Conservation (phyloP, 2,113 vertebrate species). For the Sebastes fasciatus region DNA sequence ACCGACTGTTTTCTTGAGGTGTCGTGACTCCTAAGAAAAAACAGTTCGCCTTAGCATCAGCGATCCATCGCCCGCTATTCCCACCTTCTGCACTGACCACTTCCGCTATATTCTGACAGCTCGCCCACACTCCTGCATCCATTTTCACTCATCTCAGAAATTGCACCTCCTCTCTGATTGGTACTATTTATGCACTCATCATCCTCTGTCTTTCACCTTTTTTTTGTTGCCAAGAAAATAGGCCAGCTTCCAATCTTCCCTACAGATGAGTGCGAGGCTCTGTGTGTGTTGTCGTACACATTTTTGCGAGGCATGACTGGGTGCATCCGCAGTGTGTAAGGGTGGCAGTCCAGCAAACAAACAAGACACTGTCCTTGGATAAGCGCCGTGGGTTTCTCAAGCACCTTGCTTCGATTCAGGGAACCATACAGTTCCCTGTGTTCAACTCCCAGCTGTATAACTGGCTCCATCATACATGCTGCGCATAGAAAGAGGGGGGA, state of each 20-base stretch:
- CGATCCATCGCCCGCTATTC: slow-evolving; percentile 22
- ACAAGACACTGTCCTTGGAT: slow-evolving; percentile 61
- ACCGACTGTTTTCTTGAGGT: neutral
- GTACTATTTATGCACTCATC: slow-evolving; percentile 37
- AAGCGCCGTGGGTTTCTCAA: slow-evolving; percentile 53
- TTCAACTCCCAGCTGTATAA: slow-evolving; percentile 76
- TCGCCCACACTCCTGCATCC: slow-evolving; percentile 25
- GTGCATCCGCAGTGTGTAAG: neutral
- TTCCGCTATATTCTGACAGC: slow-evolving; percentile 32
- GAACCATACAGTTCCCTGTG: slow-evolving; percentile 68
- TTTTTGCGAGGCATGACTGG: neutral
- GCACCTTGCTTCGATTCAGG: slow-evolving; percentile 53
- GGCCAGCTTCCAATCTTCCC: neutral
- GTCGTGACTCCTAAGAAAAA: neutral
- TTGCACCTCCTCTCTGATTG: slow-evolving; percentile 39
- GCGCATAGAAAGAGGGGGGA: slow-evolving; percentile 42
- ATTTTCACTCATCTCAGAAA: slow-evolving; percentile 18
- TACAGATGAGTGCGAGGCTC: neutral
- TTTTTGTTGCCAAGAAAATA: slow-evolving; percentile 20
- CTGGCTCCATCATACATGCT: slow-evolving; percentile 70
- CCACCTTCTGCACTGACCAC: slow-evolving; percentile 29
- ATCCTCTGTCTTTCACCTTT: slow-evolving; percentile 39
- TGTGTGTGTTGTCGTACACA: neutral
- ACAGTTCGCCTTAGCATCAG: neutral
- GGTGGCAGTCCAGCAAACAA: slow-evolving; percentile 71